These are phyloP conservation scores for Philereme transversata DNA, from an alignment of 2,888 invertebrate species.

Conservation along the genomic window DNA sequence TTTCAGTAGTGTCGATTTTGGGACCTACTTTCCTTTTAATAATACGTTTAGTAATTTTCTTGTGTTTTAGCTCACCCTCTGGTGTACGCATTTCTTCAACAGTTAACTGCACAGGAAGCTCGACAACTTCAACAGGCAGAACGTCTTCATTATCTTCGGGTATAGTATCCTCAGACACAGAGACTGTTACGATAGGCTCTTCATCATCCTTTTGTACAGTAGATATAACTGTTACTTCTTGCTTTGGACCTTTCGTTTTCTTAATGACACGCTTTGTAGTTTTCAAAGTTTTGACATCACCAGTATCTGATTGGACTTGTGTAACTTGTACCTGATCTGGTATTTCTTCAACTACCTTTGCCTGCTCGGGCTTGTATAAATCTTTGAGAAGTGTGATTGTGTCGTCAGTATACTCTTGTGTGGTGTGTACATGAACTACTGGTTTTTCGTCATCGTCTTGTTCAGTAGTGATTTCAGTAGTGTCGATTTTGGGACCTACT, in stretches of 20 bases:
- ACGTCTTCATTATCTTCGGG: background rate
- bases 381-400: slow-evolving; percentile 33
- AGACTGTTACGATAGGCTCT: background rate
- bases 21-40: slow-evolving; percentile 55
- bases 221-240: background rate
- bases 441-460: slow-evolving; percentile 43
- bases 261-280: too few relatives aligned
- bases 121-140: slow-evolving; percentile 17
- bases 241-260: slow-evolving; percentile 35
- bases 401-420: slow-evolving; percentile 45
- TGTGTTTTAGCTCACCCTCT: slow-evolving; percentile 49
- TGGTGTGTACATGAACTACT: slow-evolving; percentile 47
- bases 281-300: too few relatives aligned
- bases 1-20: slow-evolving; percentile 42
- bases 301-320: slow-evolving; percentile 48
- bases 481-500: slow-evolving; percentile 47
- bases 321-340: slow-evolving; percentile 64
- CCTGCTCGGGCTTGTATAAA: slow-evolving; percentile 26
- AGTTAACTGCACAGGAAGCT: slow-evolving; percentile 46
- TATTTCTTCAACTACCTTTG: slow-evolving; percentile 38
- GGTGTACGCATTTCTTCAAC: slow-evolving; percentile 32
- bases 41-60: slow-evolving; percentile 49
- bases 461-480: slow-evolving; percentile 38
- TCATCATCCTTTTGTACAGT: background rate
- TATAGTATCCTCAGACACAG: background rate